Base-by-base conservation (phyloP, 2,113 vertebrate genomes). In the Nyctibius bracteatus region DNA sequence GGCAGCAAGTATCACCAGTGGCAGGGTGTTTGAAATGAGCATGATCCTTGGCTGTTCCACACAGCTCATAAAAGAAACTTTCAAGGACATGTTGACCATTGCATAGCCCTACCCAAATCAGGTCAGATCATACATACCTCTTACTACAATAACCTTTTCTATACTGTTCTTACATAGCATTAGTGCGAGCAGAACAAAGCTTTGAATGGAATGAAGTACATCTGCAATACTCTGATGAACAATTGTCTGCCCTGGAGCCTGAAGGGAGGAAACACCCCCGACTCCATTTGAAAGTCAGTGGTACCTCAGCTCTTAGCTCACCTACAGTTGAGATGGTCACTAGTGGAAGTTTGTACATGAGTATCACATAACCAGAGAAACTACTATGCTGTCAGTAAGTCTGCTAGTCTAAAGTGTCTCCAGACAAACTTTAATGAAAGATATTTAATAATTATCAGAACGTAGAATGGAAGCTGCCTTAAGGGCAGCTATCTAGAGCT, bases 31-130 rank as follows among this genome's bases (percentile, higher is more conserved):
- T 78, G 63, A 57, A 62, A 62, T 41, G 22, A 39, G 15, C 9
- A 25, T 0, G 1, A 14, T 47, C 31, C 22, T 55, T 55, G 18
- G 33, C 46, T 55, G 46, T 44, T 35, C 31, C 1, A 1, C 12
- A 25, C 5, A 79, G 72, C 47, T 80, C 43, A 46, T 46, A 22
- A 58, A 58, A 58, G 37, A 33, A 68, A 63, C 37, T 37, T 68
- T 46, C 37, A 79, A 80, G 79, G 30, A 41, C 72, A 19, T 10
- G 24, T 12, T 73, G 66, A 73, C 66, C 41, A 68, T 68, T 68
- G 37, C 24, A 19, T 63, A 62, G 25, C 54, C 54, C 66, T 51
- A 33, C 47, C 14, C 37, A 88, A 28, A 68, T n/a, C n/a, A 58
- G n/a, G 8, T 52, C 66, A 67, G 43, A 52, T 81, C 35, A 28